Conservation (phyloP, 2,888 invertebrate species). For the Pyrochroa serraticornis region DNA sequence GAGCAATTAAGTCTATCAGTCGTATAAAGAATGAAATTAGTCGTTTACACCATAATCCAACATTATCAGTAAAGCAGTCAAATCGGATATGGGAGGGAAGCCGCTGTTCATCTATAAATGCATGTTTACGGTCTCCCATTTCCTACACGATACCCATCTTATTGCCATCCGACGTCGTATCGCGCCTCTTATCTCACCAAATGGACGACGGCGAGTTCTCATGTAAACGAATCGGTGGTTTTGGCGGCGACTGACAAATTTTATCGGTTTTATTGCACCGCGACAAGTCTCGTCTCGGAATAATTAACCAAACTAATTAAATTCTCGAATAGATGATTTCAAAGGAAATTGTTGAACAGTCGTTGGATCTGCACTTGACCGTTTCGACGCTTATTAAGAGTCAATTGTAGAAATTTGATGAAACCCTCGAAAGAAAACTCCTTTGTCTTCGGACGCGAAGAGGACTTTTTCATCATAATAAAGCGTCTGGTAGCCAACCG, state of each 20-base stretch:
- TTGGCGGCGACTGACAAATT: constrained; percentile 29
- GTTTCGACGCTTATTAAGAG: no score
- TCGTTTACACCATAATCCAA: constrained; percentile 10
- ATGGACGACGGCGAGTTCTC: constrained; percentile 28
- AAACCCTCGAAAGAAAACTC: no score
- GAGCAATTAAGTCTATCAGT: constrained; percentile 8
- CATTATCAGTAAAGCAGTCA: constrained; percentile 15
- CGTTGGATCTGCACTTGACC: no score
- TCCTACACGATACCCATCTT: constrained; percentile 30
- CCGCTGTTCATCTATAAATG: constrained; percentile 28
- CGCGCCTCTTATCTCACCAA: constrained; percentile 28
- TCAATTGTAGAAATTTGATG: no score
- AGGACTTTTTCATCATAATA: not conserved
- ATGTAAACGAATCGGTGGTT: constrained; percentile 4
- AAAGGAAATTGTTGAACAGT: no score
- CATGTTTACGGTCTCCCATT: constrained; percentile 29
- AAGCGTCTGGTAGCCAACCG: constrained; percentile 1
- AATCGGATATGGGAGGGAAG: constrained; percentile 17
- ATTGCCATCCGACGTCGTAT: constrained; percentile 26
- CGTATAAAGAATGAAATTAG: constrained; percentile 18
- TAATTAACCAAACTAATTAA: no score
- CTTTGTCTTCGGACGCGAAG: no score
- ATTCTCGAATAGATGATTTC: no score
- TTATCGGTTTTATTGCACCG: constrained; percentile 16
- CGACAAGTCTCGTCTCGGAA: no score